A percentile compares a stretch with the other conserved stretches of the same genome.
Conservation (phyloP, 23 tunicate genomes). For the Ascidia mentula region DNA sequence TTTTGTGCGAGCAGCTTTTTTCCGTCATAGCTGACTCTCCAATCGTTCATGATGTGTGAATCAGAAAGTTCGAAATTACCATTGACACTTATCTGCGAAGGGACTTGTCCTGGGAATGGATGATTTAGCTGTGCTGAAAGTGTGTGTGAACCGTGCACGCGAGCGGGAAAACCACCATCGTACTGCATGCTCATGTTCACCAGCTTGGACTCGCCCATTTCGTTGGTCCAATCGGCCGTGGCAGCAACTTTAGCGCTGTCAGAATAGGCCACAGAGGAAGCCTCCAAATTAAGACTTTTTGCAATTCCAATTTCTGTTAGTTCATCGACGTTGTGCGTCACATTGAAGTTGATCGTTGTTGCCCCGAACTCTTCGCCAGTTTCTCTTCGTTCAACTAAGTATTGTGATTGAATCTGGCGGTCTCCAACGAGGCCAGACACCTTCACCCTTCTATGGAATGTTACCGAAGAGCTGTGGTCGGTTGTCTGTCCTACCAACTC, state of each 20-base stretch:
- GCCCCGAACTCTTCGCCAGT: neutral
- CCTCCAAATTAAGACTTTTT: neutral
- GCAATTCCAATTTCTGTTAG: neutral
- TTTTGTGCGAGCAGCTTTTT: neutral
- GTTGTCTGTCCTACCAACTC: neutral
- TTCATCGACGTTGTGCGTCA: neutral
- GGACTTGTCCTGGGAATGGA: neutral
- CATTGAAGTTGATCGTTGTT: neutral
- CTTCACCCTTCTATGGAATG: neutral
- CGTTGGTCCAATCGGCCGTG: neutral
- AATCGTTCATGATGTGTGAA: neutral
- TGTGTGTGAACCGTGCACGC: neutral
- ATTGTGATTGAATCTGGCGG: neutral
- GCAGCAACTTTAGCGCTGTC: slow-evolving; percentile 13
- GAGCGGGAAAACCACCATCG: slow-evolving; percentile 16
- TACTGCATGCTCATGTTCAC: neutral
- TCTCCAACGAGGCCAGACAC: neutral
- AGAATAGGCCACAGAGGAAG: neutral
- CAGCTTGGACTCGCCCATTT: neutral
- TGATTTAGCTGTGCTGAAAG: neutral
- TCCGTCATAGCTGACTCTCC: neutral
- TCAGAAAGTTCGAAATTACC: neutral
- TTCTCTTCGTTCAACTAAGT: neutral
- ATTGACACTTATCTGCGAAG: neutral
- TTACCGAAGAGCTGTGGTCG: neutral